A percentile compares a stretch with the other conserved stretches of the same genome.
Conservation (phyloP, 2,797 vertebrate species). For the Enteromius radiatus region DNA sequence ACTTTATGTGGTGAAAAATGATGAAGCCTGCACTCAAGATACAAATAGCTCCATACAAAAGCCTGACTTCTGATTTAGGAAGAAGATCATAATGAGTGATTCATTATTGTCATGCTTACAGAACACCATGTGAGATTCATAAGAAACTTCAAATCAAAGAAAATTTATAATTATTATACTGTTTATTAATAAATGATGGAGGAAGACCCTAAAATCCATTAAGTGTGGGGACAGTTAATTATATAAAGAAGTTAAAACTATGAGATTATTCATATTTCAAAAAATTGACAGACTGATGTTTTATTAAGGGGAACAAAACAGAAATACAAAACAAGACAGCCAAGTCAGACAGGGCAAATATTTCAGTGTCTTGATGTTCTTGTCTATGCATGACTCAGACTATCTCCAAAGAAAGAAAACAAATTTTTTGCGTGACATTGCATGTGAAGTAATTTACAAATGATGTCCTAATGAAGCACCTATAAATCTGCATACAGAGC, state of each 20-base stretch:
- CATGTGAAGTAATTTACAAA: slow-evolving; percentile 2
- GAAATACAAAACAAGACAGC: slow-evolving; percentile 29
- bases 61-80: not conserved
- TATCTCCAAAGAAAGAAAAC: slow-evolving; percentile 5
- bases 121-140: not conserved
- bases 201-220: not conserved
- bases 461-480: not conserved
- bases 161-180: not conserved
- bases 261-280: not conserved
- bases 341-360: slow-evolving; percentile 37
- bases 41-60: slow-evolving; percentile 44
- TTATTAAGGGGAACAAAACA: not conserved
- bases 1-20: slow-evolving; percentile 38
- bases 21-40: slow-evolving; percentile 34
- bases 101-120: not conserved
- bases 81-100: slow-evolving; percentile 8
- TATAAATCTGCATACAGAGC: not conserved
- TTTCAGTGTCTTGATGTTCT: slow-evolving; percentile 30
- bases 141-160: not conserved
- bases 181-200: not conserved
- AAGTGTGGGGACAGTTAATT: not conserved
- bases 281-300: not conserved
- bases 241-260: not conserved
- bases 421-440: not conserved
- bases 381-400: slow-evolving; percentile 39